Conservation (phyloP, 2,888 invertebrate species). For the Drymonia ruficornis region DNA sequence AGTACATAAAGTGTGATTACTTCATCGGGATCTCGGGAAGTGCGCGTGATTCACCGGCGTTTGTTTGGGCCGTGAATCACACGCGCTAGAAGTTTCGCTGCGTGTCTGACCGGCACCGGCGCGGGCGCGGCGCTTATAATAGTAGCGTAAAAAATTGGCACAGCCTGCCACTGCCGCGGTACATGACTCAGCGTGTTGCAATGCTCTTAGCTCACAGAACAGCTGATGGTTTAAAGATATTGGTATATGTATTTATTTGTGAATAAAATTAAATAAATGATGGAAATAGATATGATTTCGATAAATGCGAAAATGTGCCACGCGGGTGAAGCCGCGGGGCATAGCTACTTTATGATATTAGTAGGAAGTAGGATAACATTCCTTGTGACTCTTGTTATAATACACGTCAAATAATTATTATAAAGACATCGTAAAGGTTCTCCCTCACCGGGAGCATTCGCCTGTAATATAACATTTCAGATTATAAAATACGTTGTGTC, state of each 20-base stretch:
- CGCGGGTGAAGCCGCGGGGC: no score
- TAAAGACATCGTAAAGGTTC: no score
- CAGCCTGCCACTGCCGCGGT: constrained; percentile 6
- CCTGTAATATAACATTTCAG: no score
- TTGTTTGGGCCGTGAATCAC: constrained; percentile 11
- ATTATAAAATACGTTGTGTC: no score
- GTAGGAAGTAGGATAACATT: no score
- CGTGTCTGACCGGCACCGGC: not conserved
- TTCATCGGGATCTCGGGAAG: constrained; percentile 5
- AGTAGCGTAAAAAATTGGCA: not conserved
- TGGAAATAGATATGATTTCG: no score
- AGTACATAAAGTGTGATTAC: not conserved
- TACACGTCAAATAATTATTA: no score
- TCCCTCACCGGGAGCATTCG: no score
- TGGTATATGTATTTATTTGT: not conserved
- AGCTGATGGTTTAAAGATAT: constrained; percentile 17
- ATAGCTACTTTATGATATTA: no score
- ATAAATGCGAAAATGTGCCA: no score
- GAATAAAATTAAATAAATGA: no score
- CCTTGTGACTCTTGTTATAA: no score
- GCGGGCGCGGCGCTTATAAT: constrained; percentile 4
- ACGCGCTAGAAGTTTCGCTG: not conserved
- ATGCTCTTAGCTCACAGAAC: constrained; percentile 21
- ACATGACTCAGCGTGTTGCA: constrained; percentile 20
- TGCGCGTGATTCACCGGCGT: constrained; percentile 12